Conservation (phyloP, 2,797 vertebrate genomes). For the Oceanodroma leucorhoa region DNA sequence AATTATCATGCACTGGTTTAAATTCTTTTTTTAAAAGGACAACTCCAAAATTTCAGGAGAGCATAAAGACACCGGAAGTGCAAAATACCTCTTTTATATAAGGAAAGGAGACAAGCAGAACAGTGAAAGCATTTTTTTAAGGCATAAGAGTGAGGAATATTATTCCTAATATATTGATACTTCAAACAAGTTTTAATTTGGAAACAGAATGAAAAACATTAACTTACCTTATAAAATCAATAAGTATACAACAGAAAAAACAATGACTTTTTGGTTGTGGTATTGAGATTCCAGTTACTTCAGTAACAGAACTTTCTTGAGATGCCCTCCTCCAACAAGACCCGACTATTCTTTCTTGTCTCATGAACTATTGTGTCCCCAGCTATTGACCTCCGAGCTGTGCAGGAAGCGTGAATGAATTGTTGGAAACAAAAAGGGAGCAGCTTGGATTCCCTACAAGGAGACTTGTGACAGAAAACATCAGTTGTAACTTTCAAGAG, state of each 20-base stretch:
- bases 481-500: neutral
- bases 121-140: neutral
- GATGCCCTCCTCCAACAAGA: neutral
- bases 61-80: neutral
- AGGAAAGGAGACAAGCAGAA: neutral
- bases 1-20: neutral
- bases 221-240: neutral
- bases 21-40: neutral
- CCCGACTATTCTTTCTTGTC: neutral
- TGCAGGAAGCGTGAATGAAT: neutral
- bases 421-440: neutral
- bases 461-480: neutral
- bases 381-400: neutral
- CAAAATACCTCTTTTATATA: neutral
- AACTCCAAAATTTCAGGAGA: neutral
- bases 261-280: accelerated
- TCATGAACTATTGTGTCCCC: neutral
- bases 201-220: neutral
- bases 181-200: neutral
- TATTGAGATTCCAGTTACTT: neutral
- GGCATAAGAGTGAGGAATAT: neutral
- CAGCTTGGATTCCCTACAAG: neutral
- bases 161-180: neutral
- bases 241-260: neutral
- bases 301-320: neutral